phyloP scores from a whole-genome alignment of 2,113 vertebrate species.

The Oreocharis arfaki region DNA sequence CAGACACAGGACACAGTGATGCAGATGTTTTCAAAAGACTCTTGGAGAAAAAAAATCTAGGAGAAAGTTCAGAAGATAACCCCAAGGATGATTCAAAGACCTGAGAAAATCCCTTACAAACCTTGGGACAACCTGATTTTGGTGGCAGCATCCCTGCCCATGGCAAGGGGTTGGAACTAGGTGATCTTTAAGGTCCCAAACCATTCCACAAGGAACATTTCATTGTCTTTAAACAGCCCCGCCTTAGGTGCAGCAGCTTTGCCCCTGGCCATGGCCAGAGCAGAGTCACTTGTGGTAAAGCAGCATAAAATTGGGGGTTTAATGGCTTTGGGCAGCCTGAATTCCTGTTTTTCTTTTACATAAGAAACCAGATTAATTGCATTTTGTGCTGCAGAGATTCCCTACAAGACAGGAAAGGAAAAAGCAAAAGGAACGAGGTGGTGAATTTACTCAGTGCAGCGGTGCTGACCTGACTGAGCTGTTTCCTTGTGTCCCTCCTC shows the following conservation, averaged over 20 bases:
- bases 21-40: too few species aligned
- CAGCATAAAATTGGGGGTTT: neutral
- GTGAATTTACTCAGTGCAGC: neutral
- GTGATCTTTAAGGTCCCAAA: neutral
- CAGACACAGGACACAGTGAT: neutral
- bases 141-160: neutral
- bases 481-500: neutral
- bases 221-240: neutral
- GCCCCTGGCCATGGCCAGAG: neutral
- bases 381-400: neutral
- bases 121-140: neutral
- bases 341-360: neutral
- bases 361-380: neutral
- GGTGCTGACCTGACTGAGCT: fast-evolving
- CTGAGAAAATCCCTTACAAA: neutral
- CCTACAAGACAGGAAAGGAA: neutral
- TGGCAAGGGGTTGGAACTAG: too few species aligned
- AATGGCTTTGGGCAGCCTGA: neutral
- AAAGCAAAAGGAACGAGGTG: fast-evolving
- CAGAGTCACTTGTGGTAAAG: neutral
- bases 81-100: neutral
- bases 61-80: neutral
- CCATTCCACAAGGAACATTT: neutral
- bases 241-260: neutral
- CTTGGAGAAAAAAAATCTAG: too few species aligned